phyloP scores from a whole-genome alignment of 1,140 invertebrate genomes.

The Belonocnema kinseyi region DNA sequence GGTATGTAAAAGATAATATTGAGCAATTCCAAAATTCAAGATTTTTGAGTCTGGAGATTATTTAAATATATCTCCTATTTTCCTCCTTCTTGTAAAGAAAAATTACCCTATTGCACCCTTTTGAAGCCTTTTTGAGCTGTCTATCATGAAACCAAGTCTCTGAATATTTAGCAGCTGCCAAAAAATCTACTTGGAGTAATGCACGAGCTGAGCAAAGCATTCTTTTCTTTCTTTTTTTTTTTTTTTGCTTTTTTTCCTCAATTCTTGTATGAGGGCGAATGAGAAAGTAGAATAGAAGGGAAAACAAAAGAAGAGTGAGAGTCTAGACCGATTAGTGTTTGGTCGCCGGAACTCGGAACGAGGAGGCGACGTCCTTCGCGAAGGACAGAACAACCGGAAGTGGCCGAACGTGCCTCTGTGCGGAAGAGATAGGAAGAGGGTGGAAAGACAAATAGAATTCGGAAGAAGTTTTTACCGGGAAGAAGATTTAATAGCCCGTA shows the following conservation, averaged over 20 bases:
- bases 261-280: constrained; percentile 36
- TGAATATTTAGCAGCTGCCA: too few species aligned
- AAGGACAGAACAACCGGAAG: constrained; percentile 59
- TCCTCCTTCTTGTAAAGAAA: too few species aligned
- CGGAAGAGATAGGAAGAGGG: constrained; percentile 49
- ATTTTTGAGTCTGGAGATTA: too few species aligned
- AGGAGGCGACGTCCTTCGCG: constrained; percentile 22
- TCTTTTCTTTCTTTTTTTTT: neutral
- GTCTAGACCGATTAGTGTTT: constrained; percentile 68
- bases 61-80: too few species aligned
- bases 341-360: constrained; percentile 61
- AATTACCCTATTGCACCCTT: too few species aligned
- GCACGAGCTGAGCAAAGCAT: too few species aligned
- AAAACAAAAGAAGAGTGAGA: constrained; percentile 43
- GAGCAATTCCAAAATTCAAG: too few species aligned
- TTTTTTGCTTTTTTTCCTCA: neutral
- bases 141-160: too few species aligned
- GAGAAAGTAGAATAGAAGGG: constrained; percentile 41
- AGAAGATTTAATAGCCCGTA: constrained; percentile 63
- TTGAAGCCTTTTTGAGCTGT: too few species aligned
- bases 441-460: constrained; percentile 69
- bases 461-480: constrained; percentile 63
- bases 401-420: constrained; percentile 55
- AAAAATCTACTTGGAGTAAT: too few species aligned
- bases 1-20: too few species aligned